Evolutionary conservation across 1,140 invertebrate species (phyloP), one percentile per base, ranked within the genome.

Genomic region (Pygmarrhopalites habei): DNA sequence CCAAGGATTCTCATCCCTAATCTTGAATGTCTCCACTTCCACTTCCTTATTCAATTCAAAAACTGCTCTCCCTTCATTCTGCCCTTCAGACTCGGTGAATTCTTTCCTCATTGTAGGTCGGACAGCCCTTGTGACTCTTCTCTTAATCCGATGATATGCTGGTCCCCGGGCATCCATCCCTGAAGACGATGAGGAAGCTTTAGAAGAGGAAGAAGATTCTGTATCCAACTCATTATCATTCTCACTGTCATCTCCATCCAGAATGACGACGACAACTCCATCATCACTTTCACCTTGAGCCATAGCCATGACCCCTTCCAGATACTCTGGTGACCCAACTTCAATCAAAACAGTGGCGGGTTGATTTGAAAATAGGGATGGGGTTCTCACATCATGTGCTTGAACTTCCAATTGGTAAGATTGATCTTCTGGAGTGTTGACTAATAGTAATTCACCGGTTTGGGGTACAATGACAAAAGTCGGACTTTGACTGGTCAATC

Each of bases 31-130:
- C 75, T 95, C 92, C 71, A 87, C 83, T 60, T 93, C 89, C 23
- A 88, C 89, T 77, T 94, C 90, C 74, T 93, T 94, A 72, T 93
- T 91, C 51, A 95, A 76, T 44, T 89, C 86, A 75, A 95, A 94
- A 29, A 92, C 90, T 52, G 87, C 85, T 72, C 89, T 85, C 44
- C 89, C 89, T 74, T 93, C 89, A 2, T 84, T 83, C 72, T 90
- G 87, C 2, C 92, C 92, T 68, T 95, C 91, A 4, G 88, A 85
- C 75, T 95, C 92, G 0, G 88, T 88, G 73, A 93, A 93, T 68
- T 94, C 91, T 60, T 92, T 90, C 62, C 90, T 83, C 77, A 94
- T 94, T 0, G 91, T 95, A 2, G 91, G 90, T 32, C 92, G 77
- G 0, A 94, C 90, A 0, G 90, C 90, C 23, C 91, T 79, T 0